Evolutionary conservation across 2,113 vertebrate genomes (phyloP).

Genomic region (Opisthocomus hoazin): DNA sequence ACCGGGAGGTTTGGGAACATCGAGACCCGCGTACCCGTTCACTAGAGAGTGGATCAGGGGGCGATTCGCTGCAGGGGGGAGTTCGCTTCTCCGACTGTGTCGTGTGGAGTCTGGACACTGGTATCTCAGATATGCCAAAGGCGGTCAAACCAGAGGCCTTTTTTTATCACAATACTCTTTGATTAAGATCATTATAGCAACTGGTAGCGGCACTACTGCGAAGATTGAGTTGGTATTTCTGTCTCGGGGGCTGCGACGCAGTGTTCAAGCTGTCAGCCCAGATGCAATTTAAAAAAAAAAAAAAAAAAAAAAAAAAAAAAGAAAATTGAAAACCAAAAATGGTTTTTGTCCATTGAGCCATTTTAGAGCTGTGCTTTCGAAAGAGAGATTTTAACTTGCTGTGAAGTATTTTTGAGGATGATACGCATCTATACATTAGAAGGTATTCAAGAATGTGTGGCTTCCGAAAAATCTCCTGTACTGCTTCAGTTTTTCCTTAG

Average conservation of each 20-base stretch:
- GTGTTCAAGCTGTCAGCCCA: slow-evolving; percentile 53
- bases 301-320: not conserved
- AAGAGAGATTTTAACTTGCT: not conserved
- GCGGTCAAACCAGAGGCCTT: slow-evolving; percentile 7
- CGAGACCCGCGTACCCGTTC: not conserved
- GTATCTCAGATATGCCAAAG: not conserved
- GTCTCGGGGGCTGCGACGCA: slow-evolving; percentile 29
- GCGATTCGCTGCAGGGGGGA: not conserved
- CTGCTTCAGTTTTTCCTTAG: not conserved
- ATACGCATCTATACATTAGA: accelerated
- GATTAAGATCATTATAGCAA: slow-evolving; percentile 58
- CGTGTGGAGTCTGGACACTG: not conserved
- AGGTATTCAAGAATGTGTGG: not conserved
- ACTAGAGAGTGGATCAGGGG: not conserved
- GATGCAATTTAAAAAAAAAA: slow-evolving; percentile 3
- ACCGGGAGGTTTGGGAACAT: not conserved
- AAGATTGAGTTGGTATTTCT: slow-evolving; percentile 50
- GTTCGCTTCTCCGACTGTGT: not conserved
- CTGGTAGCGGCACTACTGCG: slow-evolving; percentile 43
- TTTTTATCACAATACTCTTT: slow-evolving; percentile 58
- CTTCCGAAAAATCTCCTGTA: not conserved
- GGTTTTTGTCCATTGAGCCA: not conserved
- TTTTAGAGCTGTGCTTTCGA: slow-evolving; percentile 1
- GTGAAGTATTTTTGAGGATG: not conserved
- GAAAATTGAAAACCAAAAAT: not conserved